These are phyloP conservation scores for Microhierax caerulescens DNA, from an alignment of 2,797 vertebrate genomes.

Conservation along the genomic window DNA sequence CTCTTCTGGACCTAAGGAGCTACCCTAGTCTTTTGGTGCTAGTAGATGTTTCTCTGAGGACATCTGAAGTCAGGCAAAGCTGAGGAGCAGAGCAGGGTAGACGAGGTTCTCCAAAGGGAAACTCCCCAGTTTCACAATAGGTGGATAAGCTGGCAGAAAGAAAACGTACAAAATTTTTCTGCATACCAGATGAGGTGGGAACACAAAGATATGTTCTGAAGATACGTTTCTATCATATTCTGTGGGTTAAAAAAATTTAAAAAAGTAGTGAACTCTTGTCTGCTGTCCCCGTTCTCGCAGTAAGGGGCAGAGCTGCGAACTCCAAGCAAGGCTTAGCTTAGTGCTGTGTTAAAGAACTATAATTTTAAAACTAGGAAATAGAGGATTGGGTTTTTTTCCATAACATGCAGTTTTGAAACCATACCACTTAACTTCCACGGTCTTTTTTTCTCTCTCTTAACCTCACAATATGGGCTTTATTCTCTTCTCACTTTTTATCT, in stretches of 20 bases:
- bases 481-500: neutral
- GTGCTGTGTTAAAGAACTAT: neutral
- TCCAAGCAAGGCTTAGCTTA: neutral
- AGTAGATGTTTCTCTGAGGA: neutral
- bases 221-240: neutral
- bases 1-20: neutral
- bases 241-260: neutral
- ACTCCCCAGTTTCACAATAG: neutral
- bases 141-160: neutral
- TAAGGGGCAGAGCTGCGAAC: neutral
- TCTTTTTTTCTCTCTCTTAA: neutral
- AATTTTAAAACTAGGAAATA: neutral
- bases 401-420: neutral
- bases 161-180: neutral
- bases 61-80: neutral
- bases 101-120: neutral
- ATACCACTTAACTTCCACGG: neutral
- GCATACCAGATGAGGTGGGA: neutral
- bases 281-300: neutral
- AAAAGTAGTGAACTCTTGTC: neutral
- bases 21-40: neutral
- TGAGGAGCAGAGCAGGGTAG: neutral
- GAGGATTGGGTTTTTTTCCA: accelerated
- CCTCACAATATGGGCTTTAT: neutral
- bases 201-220: neutral